Evolutionary conservation across 2,797 vertebrate species (phyloP), one percentile per base, ranked within the genome.

Genomic region (Catostomus latipinnis): DNA sequence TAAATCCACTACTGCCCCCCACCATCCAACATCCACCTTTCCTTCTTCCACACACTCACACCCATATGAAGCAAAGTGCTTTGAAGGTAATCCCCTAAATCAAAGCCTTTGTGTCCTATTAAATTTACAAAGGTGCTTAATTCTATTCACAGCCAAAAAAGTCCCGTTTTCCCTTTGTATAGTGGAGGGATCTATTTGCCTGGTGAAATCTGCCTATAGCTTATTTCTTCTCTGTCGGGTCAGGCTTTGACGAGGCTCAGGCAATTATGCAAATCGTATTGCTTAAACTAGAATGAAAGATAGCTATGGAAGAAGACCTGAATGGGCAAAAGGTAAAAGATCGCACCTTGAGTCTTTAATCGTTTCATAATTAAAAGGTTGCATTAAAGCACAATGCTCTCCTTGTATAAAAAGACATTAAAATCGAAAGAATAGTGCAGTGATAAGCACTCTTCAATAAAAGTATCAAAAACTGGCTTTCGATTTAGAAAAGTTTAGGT

Each of bases 201-300:
- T 74, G 56, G 74, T 78, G 65, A 83, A 83, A 80, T 80, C 71
- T 79, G 60, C 56, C 78, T 76, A 81, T 73, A 80, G 67, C 82
- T 76, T 69, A 67, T 70, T 66, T 72, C 62, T 71, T 79, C 63
- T 81, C 71, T 78, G 71, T 62, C 68, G 61, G 65, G 76, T 83
- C 74, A 75, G 67, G 76, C 83, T 83, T 84, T 85, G 77, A 80
- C 76, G 52, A 81, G 75, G 62, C 63, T 77, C 75, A 80, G 78
- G 77, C 78, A 85, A 87, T 87, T 87, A 88, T 88, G 83, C 80
- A 85, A 85, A 86, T 85, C 63, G 12, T 81, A 69, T 73, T 81
- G 50, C 84, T 90, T 83, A 81, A 89, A 83, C 85, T 84, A 52
- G 82, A 72, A 79, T 60, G 65, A 76, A 78, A 83, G 85, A 85